Percentiles rank a stretch among this genome's conserved stretches.
These are phyloP conservation scores for Hymenopus coronatus DNA, from an alignment of 2,888 invertebrate species.

Conservation along the genomic window DNA sequence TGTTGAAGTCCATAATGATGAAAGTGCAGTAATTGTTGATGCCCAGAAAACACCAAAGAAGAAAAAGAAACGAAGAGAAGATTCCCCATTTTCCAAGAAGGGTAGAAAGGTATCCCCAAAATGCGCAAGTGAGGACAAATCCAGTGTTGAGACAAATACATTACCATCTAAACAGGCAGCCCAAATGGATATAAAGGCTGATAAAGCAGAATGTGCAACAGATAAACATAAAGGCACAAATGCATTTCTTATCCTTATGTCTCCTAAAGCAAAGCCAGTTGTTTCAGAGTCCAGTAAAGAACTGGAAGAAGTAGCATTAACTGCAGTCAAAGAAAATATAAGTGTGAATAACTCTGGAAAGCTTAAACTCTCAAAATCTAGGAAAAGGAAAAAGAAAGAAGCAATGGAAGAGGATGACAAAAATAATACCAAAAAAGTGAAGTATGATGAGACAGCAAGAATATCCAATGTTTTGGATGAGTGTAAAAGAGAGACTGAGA, in stretches of 20 bases:
- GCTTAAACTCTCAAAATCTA: background rate
- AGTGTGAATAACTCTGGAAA: background rate
- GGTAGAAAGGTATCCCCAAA: background rate
- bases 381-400: constrained; percentile 11
- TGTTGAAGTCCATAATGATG: background rate
- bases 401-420: constrained; percentile 16
- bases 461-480: background rate
- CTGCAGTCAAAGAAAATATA: background rate
- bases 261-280: background rate
- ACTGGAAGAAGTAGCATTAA: background rate
- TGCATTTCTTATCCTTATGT: background rate
- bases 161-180: background rate
- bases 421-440: constrained; percentile 1
- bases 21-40: background rate
- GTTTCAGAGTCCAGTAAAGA: background rate
- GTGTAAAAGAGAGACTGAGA: constrained; percentile 10
- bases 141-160: background rate
- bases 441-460: background rate
- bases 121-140: background rate
- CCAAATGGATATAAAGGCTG: background rate
- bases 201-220: background rate
- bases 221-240: background rate
- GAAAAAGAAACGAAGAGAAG: background rate
- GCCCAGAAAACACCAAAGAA: background rate
- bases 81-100: background rate